Conservation (phyloP, 2,113 vertebrate genomes). For the Haemorhous mexicanus region DNA sequence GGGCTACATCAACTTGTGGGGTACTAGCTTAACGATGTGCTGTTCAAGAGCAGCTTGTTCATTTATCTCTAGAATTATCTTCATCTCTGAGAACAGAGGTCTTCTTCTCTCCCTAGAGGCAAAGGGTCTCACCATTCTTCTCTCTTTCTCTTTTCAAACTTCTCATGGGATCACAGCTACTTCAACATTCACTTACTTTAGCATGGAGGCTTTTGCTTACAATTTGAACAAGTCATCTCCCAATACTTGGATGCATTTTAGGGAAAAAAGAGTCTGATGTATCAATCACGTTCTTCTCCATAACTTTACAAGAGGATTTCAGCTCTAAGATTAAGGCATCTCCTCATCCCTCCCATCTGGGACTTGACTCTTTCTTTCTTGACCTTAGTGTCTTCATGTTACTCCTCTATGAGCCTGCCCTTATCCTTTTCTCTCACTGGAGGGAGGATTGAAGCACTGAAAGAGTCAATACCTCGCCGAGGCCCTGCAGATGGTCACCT, state of each 20-base stretch:
- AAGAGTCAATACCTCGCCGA: rapidly evolving
- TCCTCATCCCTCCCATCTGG: background rate
- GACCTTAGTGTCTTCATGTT: background rate
- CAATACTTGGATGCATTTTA: background rate
- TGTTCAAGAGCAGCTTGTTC: background rate
- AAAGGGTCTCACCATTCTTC: background rate
- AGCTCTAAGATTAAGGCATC: background rate
- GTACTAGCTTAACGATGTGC: background rate
- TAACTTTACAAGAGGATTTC: background rate
- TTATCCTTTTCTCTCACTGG: background rate
- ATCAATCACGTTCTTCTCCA: background rate
- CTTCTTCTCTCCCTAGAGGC: background rate
- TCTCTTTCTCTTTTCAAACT: background rate
- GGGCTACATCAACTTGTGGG: background rate
- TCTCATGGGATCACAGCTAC: background rate
- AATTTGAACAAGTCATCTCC: background rate
- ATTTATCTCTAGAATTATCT: background rate
- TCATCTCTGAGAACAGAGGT: background rate
- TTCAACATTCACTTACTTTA: background rate
- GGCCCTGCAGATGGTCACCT: no score
- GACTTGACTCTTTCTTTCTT: background rate
- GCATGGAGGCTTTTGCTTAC: background rate
- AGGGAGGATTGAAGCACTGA: background rate
- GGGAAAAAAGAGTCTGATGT: background rate
- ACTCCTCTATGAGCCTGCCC: background rate